A percentile compares a stretch with the other conserved stretches of the same genome.
phyloP scores from a whole-genome alignment of 2,888 invertebrate species.

The Ephialtes manifestator region DNA sequence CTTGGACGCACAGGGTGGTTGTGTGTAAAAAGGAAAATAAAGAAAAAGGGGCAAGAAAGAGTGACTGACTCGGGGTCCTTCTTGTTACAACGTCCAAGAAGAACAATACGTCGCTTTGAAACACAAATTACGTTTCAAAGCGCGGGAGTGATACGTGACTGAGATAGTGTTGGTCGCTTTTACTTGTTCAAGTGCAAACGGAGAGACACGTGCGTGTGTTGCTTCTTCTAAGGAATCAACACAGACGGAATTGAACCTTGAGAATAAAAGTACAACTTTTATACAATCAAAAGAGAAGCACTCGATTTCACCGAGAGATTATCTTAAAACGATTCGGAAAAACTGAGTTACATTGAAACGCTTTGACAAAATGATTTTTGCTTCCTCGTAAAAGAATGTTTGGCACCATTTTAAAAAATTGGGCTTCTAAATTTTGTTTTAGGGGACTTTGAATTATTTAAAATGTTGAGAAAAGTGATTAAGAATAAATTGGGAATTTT shows the following conservation, averaged over 20 bases:
- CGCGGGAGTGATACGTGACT: conserved; percentile 66
- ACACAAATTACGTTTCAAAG: conserved; percentile 81
- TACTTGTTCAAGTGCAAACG: background rate
- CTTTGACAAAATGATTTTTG: background rate
- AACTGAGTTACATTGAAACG: conserved; percentile 17
- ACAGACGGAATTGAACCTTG: background rate
- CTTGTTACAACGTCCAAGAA: conserved; percentile 48
- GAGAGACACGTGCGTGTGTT: background rate
- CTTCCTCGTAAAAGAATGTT: background rate
- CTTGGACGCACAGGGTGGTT: background rate
- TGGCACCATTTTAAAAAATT: too few relatives aligned
- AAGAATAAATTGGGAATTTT: too few relatives aligned
- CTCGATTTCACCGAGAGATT: conserved; percentile 16
- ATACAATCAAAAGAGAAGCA: conserved; percentile 26
- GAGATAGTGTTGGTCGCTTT: conserved; percentile 60
- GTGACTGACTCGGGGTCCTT: conserved; percentile 15
- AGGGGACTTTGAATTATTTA: too few relatives aligned
- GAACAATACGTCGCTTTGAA: conserved; percentile 70
- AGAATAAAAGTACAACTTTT: conserved; percentile 3
- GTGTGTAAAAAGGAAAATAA: conserved; percentile 31
- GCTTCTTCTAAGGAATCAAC: conserved; percentile 20
- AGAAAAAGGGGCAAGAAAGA: conserved; percentile 45
- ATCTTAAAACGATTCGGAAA: conserved; percentile 15
- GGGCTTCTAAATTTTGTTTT: too few relatives aligned
- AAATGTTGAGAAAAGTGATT: too few relatives aligned